Evolutionary conservation across 64 coral and sea anemone species (phyloP).

Genomic region (Dendronephthya gigantea): DNA sequence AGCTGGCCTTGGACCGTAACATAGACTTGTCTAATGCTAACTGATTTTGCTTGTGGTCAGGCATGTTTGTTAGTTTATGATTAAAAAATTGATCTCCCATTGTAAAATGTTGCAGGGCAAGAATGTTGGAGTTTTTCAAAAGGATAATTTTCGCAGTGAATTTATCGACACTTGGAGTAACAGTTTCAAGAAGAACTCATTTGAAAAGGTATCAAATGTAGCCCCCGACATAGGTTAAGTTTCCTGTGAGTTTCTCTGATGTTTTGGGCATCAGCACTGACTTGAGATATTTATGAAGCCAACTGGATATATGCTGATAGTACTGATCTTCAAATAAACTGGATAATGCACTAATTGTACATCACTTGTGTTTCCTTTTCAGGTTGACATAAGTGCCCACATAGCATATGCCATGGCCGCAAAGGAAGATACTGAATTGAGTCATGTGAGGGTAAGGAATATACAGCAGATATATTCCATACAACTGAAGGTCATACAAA

Average conservation of each 20-base stretch:
- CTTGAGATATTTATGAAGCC: too few relatives aligned
- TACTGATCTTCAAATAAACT: background rate
- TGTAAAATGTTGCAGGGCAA: constrained; percentile 46
- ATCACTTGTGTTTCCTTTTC: background rate
- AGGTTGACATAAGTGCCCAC: constrained; percentile 76
- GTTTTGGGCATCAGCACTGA: too few relatives aligned
- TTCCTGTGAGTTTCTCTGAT: too few relatives aligned
- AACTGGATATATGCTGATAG: too few relatives aligned
- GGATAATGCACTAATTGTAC: background rate
- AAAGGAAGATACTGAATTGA: constrained; percentile 75
- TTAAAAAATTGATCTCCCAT: too few relatives aligned
- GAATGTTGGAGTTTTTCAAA: constrained; percentile 73
- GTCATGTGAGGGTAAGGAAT: constrained; percentile 58
- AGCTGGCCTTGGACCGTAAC: too few relatives aligned
- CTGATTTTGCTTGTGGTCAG: too few relatives aligned
- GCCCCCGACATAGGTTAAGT: too few relatives aligned
- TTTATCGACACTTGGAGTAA: constrained; percentile 83
- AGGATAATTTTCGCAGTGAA: constrained; percentile 90
- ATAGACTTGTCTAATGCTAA: too few relatives aligned
- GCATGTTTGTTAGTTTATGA: too few relatives aligned
- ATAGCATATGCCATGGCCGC: constrained; percentile 84
- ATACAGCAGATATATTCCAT: background rate
- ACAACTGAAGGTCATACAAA: background rate
- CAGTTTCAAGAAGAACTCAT: constrained; percentile 68
- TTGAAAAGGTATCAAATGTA: constrained; percentile 80